Evolutionary conservation across 1,140 invertebrate genomes (phyloP), one percentile per base, ranked within the genome.

Genomic region (Littorina saxatilis): DNA sequence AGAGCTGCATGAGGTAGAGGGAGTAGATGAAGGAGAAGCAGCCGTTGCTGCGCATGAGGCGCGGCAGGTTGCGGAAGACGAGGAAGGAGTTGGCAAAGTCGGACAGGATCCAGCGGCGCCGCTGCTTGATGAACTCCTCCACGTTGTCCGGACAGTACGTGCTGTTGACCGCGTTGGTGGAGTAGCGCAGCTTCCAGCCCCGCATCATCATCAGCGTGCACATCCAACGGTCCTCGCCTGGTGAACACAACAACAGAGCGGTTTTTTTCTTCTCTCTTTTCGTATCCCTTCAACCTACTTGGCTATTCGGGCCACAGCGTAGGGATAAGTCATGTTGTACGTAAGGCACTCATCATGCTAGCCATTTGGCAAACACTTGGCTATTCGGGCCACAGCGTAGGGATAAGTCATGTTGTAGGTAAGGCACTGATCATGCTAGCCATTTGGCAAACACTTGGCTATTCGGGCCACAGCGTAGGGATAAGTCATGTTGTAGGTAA

Each of bases 11-110:
- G 20, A 88, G 47, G 72, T 89, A 90, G 5, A 91, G 40, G 43
- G 94, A 92, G 75, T 94, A 95, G 43, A 93, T 91, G n/a, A 93
- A 90, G 0, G 94, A 94, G 77, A 95, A 94, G 74, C 93, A 93
- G 39, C 94, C 92, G 85, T 95, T 95, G n/a, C 92, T 90, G 79
- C 90, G 89, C 29, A 94, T 89, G 9, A 94, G 93, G 58, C 89
- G 90, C 75, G 92, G 91, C 77, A 93, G 92, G 86, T 94, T 93
- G 32, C 87, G 86, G 1, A 95, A 87, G 5, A 95, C 88, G 85
- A 95, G 94, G 79, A 94, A 90, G 39, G 95, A 94, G 86, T 95
- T 95, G 52, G 94, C 94, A 89, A 94, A 93, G 23, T 94, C 95
- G 0, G 94, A 94, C 5, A 94, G 93, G 68, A 94, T 93, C 94